Evolutionary conservation across 2,888 invertebrate genomes (phyloP).

Genomic region (Thysanoteuthis rhombus): DNA sequence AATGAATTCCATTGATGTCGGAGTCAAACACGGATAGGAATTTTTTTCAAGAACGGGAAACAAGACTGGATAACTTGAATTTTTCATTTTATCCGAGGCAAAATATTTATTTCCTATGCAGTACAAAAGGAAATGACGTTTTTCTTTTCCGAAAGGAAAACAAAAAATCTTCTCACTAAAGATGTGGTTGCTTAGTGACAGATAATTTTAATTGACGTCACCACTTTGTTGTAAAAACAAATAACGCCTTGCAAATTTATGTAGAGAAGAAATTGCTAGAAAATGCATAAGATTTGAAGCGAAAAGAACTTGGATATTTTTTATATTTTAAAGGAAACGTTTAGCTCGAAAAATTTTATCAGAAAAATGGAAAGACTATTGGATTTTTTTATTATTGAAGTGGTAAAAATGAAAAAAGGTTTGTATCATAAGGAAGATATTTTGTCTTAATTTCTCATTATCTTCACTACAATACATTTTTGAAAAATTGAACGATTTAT

Average conservation of each 20-base stretch:
- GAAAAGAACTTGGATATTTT: neutral
- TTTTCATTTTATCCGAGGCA: neutral
- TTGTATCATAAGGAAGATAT: neutral
- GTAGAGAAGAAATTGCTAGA: neutral
- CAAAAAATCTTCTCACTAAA: neutral
- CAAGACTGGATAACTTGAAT: conserved; percentile 12
- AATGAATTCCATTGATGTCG: neutral
- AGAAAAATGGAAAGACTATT: neutral
- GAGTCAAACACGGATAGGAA: neutral
- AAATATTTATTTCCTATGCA: neutral
- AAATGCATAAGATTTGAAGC: neutral
- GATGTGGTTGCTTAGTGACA: neutral
- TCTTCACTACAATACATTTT: too few relatives aligned
- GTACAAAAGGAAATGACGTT: neutral
- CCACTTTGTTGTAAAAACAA: neutral
- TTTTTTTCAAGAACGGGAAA: conserved; percentile 1
- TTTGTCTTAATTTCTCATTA: neutral
- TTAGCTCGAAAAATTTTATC: neutral
- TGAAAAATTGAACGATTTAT: too few relatives aligned
- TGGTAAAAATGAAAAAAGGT: neutral
- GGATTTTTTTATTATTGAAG: neutral
- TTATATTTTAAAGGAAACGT: neutral
- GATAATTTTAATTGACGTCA: neutral
- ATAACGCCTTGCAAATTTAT: neutral
- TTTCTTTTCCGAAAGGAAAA: neutral